A percentile compares a stretch with the other conserved stretches of the same genome.
phyloP scores from a whole-genome alignment of 2,797 vertebrate species.

The Cynopterus sphinx region DNA sequence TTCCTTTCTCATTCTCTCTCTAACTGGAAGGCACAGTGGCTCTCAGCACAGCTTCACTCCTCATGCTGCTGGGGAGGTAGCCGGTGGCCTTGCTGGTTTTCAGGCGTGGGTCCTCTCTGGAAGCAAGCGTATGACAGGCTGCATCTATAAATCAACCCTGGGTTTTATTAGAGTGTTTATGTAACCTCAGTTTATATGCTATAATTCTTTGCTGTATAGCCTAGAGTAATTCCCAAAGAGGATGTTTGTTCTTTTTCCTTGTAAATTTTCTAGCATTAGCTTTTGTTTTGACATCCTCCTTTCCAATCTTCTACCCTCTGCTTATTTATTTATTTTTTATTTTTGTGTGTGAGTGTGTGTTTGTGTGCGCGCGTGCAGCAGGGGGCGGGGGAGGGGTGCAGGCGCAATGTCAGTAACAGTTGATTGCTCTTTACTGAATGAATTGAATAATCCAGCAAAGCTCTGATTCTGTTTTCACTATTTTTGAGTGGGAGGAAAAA shows the following conservation, averaged over 20 bases:
- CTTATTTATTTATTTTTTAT: neutral
- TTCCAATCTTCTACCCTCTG: neutral
- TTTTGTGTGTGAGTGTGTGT: too few relatives aligned
- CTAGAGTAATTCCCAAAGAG: slow-evolving; percentile 82
- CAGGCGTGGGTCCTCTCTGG: slow-evolving; percentile 25
- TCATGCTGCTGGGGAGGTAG: neutral
- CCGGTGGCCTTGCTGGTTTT: slow-evolving; percentile 31
- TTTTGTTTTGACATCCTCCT: slow-evolving; percentile 71
- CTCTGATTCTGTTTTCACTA: slow-evolving; percentile 37
- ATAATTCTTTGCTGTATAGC: slow-evolving; percentile 82
- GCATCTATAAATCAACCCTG: slow-evolving; percentile 78
- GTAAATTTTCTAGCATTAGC: slow-evolving; percentile 76
- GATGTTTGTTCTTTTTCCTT: slow-evolving; percentile 81
- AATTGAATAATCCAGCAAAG: slow-evolving; percentile 31
- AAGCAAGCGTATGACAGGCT: slow-evolving; percentile 50
- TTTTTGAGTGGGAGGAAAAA: slow-evolving; percentile 8
- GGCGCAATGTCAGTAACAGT: neutral
- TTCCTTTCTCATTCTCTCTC: too few relatives aligned
- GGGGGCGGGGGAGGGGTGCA: fast-evolving
- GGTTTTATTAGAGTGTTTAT: slow-evolving; percentile 84
- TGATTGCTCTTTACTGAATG: slow-evolving; percentile 57
- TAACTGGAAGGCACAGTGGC: neutral
- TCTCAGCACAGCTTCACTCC: neutral
- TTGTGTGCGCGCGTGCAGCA: too few relatives aligned
- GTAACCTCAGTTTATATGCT: slow-evolving; percentile 83